Base-by-base conservation (phyloP, 2,888 invertebrate genomes). In the Dendrolimus pini region DNA sequence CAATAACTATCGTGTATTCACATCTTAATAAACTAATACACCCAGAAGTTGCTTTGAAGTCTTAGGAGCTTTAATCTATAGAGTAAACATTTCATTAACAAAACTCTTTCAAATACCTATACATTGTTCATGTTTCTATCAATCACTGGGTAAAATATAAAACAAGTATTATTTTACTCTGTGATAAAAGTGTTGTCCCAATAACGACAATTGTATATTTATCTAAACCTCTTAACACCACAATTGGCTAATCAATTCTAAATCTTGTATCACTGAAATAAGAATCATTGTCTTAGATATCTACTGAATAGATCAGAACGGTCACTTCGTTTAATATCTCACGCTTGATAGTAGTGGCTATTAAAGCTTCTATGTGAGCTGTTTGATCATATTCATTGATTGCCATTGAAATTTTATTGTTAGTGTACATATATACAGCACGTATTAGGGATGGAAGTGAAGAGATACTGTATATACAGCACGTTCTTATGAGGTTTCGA, bases 191-290 rank as follows among this genome's bases (percentile, higher is more conserved):
- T 47, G 42, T 18, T 41, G 53, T 54, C 41, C 52, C 18, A 54
- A 14, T 54, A 57, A 54, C 55, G 57, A 67, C 73, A 71, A 70
- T 67, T 66, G 60, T 65, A 55, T 54, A 60, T 65, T 68, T 69
- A 68, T 72, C 65, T 65, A 58, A 64, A 60, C 59, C 59, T 60
- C 56, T 58, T 54, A 54, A 58, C 54, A 41, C 9, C 56, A 30
- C 41, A 57, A 30, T 57, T 54, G 56, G 61, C 59, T 56, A 54
- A 60, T 57, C 62, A 52, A 71, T 63, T 64, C 60, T 66, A 59
- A 61, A 56, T 61, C 69, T 69, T 72, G 68, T 55, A 41, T 7
- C 54, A n/a, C 54, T 53, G 58, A 54, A 57, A 67, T 71, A 75
- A 67, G 67, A 65, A 42, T 41, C 55, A 55, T 53, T 55, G 55